Evolutionary conservation across 2,797 vertebrate genomes (phyloP).

Genomic region (Glossophaga mutica): DNA sequence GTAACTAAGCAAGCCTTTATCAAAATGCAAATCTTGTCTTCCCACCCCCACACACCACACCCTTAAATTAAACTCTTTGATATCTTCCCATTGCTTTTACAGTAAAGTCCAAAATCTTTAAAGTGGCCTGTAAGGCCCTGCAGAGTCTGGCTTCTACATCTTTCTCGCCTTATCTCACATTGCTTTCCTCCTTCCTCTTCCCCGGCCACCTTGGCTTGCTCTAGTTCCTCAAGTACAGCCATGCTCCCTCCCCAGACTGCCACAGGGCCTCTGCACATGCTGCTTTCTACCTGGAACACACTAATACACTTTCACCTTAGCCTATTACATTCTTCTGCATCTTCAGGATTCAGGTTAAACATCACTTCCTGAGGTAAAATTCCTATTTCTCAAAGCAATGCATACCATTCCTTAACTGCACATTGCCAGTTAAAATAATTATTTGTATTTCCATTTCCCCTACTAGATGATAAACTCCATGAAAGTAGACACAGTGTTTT

Average conservation of each 20-base stretch:
- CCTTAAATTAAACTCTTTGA: neutral
- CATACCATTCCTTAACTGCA: neutral
- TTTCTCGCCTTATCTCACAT: neutral
- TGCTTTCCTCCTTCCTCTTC: neutral
- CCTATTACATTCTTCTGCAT: neutral
- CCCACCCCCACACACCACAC: neutral
- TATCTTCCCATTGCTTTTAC: neutral
- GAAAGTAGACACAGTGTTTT: neutral
- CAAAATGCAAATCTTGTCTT: neutral
- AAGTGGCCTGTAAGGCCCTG: neutral
- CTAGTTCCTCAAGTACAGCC: neutral
- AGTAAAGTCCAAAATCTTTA: neutral
- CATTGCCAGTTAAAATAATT: neutral
- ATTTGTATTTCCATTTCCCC: neutral
- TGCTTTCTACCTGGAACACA: neutral
- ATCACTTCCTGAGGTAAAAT: neutral
- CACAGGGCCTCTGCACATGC: neutral
- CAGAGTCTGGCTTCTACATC: neutral
- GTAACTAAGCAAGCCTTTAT: neutral
- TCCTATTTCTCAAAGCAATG: neutral
- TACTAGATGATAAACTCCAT: neutral
- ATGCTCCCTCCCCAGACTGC: neutral
- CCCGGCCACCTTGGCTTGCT: neutral
- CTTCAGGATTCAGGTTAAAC: neutral
- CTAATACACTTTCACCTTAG: neutral